These are phyloP conservation scores for Limnephilus marmoratus DNA, from an alignment of 2,888 invertebrate species.

Conservation along the genomic window DNA sequence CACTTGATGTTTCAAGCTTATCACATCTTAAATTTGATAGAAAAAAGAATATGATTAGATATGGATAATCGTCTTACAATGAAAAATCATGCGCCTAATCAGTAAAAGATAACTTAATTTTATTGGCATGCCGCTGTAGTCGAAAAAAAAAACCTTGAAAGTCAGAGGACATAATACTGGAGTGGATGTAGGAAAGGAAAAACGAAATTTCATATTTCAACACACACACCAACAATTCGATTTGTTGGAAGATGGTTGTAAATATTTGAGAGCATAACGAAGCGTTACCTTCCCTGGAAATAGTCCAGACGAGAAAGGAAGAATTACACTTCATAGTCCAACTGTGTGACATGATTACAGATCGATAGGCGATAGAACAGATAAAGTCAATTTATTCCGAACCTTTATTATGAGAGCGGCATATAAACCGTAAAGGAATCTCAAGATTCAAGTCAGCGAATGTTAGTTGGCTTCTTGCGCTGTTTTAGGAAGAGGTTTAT, in stretches of 20 bases:
- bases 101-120: background rate
- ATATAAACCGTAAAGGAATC: slow-evolving; percentile 10
- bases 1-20: no score
- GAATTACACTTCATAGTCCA: background rate
- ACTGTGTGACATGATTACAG: slow-evolving; percentile 15
- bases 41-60: background rate
- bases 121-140: background rate
- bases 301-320: slow-evolving; percentile 3
- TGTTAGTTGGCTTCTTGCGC: background rate
- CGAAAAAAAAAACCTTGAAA: background rate
- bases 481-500: slow-evolving; percentile 35
- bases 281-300: background rate
- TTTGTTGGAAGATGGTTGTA: background rate
- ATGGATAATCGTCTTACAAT: background rate
- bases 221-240: background rate
- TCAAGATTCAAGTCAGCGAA: slow-evolving; percentile 21
- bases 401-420: background rate
- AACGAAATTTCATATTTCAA: background rate
- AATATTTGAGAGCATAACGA: background rate
- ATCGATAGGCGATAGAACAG: background rate
- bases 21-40: background rate
- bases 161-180: background rate
- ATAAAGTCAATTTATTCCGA: slow-evolving; percentile 15
- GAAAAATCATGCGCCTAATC: background rate
- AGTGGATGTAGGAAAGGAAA: background rate